These are phyloP conservation scores for Plectus sambesii DNA, from an alignment of 1,140 invertebrate genomes.

Conservation along the genomic window DNA sequence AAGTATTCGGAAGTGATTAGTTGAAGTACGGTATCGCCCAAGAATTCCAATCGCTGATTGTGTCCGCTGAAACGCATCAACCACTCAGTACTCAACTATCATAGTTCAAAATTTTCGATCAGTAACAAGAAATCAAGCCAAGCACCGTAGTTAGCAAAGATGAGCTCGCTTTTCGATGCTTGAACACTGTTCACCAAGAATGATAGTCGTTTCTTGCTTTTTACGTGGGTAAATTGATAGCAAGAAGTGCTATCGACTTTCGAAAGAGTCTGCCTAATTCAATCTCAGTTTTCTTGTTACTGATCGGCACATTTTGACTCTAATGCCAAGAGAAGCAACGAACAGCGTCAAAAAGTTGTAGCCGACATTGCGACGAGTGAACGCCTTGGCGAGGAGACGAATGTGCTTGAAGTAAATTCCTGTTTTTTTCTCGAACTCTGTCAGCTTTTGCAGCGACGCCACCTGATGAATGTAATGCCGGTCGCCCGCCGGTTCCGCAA, in stretches of 20 bases:
- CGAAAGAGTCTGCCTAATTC: too few relatives aligned
- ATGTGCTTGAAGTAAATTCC: constrained; percentile 89
- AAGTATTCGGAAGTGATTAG: constrained; percentile 90
- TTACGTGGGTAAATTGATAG: too few relatives aligned
- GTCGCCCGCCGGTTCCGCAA: constrained; percentile 73
- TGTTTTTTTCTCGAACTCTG: constrained; percentile 77
- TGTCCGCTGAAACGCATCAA: constrained; percentile 59
- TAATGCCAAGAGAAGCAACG: constrained; percentile 26
- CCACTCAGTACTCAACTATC: constrained; percentile 1
- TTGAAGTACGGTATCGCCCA: constrained; percentile 93
- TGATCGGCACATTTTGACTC: too few relatives aligned
- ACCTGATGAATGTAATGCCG: constrained; percentile 78
- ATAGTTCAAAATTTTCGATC: too few relatives aligned
- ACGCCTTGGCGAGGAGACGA: constrained; percentile 78
- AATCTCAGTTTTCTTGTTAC: too few relatives aligned
- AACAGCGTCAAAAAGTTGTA: constrained; percentile 84
- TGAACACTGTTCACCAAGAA: neutral
- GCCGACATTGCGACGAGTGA: constrained; percentile 87
- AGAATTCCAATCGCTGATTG: constrained; percentile 91
- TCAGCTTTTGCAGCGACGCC: constrained; percentile 61
- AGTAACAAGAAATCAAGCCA: too few relatives aligned
- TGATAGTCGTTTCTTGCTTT: too few relatives aligned
- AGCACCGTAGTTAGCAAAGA: too few relatives aligned
- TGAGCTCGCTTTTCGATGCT: too few relatives aligned
- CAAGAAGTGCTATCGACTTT: too few relatives aligned